phyloP scores from a whole-genome alignment of 1,140 invertebrate genomes.

The Solen grandis region DNA sequence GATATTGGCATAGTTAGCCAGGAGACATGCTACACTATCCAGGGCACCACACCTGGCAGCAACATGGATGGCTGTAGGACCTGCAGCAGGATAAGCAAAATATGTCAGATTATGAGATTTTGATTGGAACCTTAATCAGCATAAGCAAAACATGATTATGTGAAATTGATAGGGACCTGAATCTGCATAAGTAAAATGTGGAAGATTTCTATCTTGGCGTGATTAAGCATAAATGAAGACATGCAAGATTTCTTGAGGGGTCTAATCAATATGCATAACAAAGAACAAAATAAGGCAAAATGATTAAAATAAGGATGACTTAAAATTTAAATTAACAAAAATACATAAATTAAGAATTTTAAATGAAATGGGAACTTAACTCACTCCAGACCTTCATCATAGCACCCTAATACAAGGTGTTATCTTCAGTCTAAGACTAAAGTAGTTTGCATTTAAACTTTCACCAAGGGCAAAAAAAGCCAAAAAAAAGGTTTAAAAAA shows the following conservation, averaged over 20 bases:
- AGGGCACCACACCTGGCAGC: conserved; percentile 78
- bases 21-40: conserved; percentile 76
- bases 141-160: conserved; percentile 5
- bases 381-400: too few species aligned
- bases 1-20: conserved; percentile 78
- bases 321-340: too few species aligned
- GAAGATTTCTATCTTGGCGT: too few species aligned
- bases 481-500: too few species aligned
- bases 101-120: not conserved
- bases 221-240: too few species aligned
- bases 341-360: too few species aligned
- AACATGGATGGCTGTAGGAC: conserved; percentile 79
- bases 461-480: too few species aligned
- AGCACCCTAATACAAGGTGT: too few species aligned
- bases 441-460: too few species aligned
- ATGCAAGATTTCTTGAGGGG: too few species aligned
- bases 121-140: not conserved
- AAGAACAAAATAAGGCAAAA: not conserved
- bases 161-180: not conserved
- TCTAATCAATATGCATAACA: not conserved
- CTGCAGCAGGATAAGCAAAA: conserved; percentile 58
- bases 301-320: not conserved
- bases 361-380: too few species aligned
- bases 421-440: too few species aligned
- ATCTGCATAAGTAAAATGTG: not conserved